A percentile compares a stretch with the other conserved stretches of the same genome.
Evolutionary conservation across 2,113 vertebrate genomes (phyloP).

Genomic region (Rostratula benghalensis): DNA sequence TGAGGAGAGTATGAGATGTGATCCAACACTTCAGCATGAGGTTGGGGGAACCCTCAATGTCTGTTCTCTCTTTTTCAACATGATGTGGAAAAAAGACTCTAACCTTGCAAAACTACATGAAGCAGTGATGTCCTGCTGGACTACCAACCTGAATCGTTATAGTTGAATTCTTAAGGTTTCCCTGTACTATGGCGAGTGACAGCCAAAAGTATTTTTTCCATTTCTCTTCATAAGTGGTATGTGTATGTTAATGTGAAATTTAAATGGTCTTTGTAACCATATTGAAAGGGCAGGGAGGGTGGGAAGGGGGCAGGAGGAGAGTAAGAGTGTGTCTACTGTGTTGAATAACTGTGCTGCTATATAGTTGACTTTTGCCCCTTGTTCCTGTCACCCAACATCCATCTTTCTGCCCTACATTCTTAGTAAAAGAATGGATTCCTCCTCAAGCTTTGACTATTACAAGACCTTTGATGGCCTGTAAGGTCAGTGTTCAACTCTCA

Average conservation of each 20-base stretch:
- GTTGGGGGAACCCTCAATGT: not conserved
- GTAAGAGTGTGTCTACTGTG: not conserved
- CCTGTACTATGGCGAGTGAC: not conserved
- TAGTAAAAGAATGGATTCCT: not conserved
- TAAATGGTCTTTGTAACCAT: not conserved
- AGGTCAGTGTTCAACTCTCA: not conserved
- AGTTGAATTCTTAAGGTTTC: not conserved
- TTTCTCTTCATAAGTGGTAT: not conserved
- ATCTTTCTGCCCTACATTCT: not conserved
- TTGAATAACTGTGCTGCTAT: not conserved
- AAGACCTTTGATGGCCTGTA: not conserved
- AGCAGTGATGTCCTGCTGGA: not conserved
- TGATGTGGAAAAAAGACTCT: not conserved
- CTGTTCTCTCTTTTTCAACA: not conserved
- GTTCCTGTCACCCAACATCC: not conserved
- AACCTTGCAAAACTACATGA: not conserved
- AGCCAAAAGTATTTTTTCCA: not conserved
- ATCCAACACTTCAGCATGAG: not conserved
- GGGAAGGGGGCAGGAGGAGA: fast-evolving
- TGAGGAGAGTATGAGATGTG: not conserved
- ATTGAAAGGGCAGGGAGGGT: not conserved
- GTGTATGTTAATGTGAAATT: not conserved
- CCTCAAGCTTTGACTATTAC: not conserved
- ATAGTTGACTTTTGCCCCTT: not conserved
- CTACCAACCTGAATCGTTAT: not conserved